These are phyloP conservation scores for Remorina albescens DNA, from an alignment of 2,797 vertebrate species.

Conservation along the genomic window DNA sequence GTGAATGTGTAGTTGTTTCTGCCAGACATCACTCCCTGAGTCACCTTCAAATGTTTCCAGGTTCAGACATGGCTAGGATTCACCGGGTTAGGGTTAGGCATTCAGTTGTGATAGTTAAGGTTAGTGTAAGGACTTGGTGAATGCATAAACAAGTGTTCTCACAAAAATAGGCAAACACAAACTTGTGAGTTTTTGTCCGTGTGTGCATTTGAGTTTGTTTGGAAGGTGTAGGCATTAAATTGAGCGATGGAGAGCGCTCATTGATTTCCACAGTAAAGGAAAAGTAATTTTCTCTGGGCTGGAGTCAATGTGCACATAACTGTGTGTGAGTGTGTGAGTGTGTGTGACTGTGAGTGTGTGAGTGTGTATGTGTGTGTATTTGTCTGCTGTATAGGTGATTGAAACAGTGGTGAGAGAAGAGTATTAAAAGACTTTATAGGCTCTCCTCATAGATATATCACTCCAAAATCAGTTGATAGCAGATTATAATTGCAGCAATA, in stretches of 20 bases:
- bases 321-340: conserved; percentile 19
- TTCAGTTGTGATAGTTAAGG: background rate
- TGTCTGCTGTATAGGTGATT: conserved; percentile 53
- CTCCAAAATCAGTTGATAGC: conserved; percentile 57
- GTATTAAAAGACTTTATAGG: conserved; percentile 62
- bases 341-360: conserved; percentile 23
- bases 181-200: conserved; percentile 31
- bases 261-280: conserved; percentile 81
- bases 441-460: conserved; percentile 58
- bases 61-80: too few species aligned
- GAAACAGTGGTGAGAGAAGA: conserved; percentile 69
- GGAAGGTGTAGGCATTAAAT: conserved; percentile 71
- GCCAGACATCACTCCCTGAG: too few species aligned
- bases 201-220: conserved; percentile 40
- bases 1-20: conserved; percentile 8
- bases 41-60: too few species aligned
- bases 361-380: conserved; percentile 20
- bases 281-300: conserved; percentile 78
- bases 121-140: background rate
- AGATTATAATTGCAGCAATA: conserved; percentile 62
- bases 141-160: background rate
- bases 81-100: background rate
- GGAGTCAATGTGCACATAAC: conserved; percentile 21
- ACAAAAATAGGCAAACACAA: background rate
- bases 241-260: conserved; percentile 77